Evolutionary conservation across 2,113 vertebrate genomes (phyloP), one percentile per base, ranked within the genome.

Genomic region (Lepus europaeus): DNA sequence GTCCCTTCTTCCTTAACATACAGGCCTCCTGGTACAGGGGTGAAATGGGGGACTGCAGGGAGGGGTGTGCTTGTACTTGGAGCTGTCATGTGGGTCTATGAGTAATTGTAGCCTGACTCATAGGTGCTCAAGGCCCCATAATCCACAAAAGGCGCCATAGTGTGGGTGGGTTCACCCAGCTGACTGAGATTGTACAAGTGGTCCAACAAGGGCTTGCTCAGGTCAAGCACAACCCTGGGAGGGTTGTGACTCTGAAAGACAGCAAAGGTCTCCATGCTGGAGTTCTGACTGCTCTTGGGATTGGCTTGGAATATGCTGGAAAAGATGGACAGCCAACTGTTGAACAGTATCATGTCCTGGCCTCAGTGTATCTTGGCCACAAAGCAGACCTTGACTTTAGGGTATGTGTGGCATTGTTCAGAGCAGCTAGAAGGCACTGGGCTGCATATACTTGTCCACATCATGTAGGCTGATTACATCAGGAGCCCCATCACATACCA

Each of bases 301-400:
- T 99, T 99, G 81, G 99, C 98, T 2, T 99, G 99, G 27, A 99
- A 98, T 74, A 99, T 99, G 0, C 93, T 97, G 31, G 97, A 99
- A 98, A 99, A 99, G 96, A 99, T 98, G 61, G 98, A 98, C 39
- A 99, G 98, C 98, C 99, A 99, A 27, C 99, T 99, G 94, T 99
- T 99, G 45, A 99, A 97, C 36, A 99, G 98, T 0, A 99, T 99
- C 77, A 99, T 99, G 33, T 99, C 99, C 95, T 99, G 99, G 4
- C 99, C 99, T 95, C 99, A 98, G 96, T 99, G 99, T 90, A 99
- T 99, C 99, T 99, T 99, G 51, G 99, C 99, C 45, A 99, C 99
- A 96, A 99, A 99, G 1, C 98, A 99, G 72, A 99, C 99, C 99
- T 99, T 53, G 97, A 97, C 88, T 99, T 99, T 91, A 99, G 98